These are phyloP conservation scores for Cantharis lateralis DNA, from an alignment of 2,888 invertebrate species.

Conservation along the genomic window DNA sequence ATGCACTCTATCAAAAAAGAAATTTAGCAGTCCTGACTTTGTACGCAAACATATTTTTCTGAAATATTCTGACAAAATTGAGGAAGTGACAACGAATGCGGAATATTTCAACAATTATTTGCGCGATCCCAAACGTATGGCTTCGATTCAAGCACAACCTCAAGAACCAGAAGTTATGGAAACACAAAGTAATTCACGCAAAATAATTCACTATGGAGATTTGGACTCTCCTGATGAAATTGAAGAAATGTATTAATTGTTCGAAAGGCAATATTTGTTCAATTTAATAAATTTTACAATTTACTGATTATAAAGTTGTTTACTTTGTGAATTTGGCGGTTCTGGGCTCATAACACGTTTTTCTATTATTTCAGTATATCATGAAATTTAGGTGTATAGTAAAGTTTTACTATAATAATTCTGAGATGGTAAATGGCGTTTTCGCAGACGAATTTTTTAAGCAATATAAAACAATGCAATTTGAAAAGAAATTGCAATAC, in stretches of 20 bases:
- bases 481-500: not conserved
- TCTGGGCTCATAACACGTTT: no score
- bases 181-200: not conserved
- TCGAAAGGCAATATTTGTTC: no score
- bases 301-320: no score
- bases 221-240: not conserved
- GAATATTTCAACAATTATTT: conserved; percentile 97
- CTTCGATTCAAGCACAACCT: conserved; percentile 77
- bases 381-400: no score
- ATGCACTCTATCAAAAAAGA: conserved; percentile 97
- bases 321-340: no score
- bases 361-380: no score
- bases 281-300: no score
- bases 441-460: not conserved
- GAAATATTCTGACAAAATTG: conserved; percentile 95
- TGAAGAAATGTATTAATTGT: no score
- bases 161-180: conserved; percentile 51
- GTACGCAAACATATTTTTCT: conserved; percentile 98
- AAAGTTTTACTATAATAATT: no score
- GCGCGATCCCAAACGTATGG: conserved; percentile 91
- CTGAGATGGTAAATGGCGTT: no score
- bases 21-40: conserved; percentile 98
- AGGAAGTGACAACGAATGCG: conserved; percentile 96
- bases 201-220: not conserved
- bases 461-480: not conserved